phyloP scores from a whole-genome alignment of 2,888 invertebrate species.

The Lissocephala sabroskyi region DNA sequence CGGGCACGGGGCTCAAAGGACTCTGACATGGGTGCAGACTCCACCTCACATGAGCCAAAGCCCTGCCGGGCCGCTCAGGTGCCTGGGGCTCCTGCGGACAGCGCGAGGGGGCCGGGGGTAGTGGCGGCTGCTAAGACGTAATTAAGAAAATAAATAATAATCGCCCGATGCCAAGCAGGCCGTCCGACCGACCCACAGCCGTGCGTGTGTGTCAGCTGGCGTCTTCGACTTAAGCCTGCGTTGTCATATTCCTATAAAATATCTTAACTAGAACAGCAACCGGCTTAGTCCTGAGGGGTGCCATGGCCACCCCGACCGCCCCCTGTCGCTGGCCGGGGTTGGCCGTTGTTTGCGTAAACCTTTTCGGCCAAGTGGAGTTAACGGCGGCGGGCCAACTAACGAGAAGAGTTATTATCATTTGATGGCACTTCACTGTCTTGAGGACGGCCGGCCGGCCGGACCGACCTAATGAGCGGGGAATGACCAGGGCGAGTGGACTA shows the following conservation, averaged over 20 bases:
- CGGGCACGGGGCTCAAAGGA: no score
- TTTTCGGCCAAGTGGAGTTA: conserved; percentile 13
- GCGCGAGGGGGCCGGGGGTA: conserved; percentile 8
- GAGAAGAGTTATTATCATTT: conserved; percentile 53
- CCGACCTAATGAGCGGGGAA: conserved; percentile 17
- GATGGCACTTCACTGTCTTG: no score
- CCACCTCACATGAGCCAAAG: conserved; percentile 48
- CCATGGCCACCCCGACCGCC: no score
- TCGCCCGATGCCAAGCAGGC: conserved; percentile 47
- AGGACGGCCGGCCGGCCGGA: no score
- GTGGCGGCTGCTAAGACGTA: conserved; percentile 52
- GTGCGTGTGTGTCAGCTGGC: conserved; percentile 25
- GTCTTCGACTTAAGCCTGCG: conserved; percentile 50
- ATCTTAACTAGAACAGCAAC: conserved; percentile 42
- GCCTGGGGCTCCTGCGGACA: no score
- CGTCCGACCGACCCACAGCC: background rate
- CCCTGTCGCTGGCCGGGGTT: background rate
- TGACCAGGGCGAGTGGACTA: no score
- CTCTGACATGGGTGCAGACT: no score
- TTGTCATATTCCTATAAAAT: conserved; percentile 57
- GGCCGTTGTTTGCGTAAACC: conserved; percentile 32
- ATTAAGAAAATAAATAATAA: conserved; percentile 69
- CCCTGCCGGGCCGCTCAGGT: conserved; percentile 6
- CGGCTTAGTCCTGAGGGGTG: conserved; percentile 1
- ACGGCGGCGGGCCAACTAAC: conserved; percentile 13